Conservation (phyloP, 2,888 invertebrate species). For the Protophormia terraenovae region DNA sequence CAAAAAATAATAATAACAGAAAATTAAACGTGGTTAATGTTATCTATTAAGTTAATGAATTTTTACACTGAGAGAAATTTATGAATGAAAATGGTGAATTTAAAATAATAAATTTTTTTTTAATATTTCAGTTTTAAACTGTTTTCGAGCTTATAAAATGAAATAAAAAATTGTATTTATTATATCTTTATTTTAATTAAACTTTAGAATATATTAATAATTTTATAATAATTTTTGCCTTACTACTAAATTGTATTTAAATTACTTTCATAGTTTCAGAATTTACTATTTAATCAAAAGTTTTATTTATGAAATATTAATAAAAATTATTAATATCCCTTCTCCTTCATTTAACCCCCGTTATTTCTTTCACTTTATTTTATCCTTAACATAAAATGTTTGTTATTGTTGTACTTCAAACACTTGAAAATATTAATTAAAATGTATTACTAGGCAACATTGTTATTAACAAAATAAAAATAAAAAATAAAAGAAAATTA, state of each 20-base stretch:
- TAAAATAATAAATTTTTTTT: neutral
- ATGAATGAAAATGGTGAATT: neutral
- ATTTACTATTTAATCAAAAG: too few species aligned
- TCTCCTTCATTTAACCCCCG: neutral
- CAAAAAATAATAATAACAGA: slow-evolving; percentile 8
- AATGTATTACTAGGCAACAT: slow-evolving; percentile 57
- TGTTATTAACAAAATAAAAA: slow-evolving; percentile 35
- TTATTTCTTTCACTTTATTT: slow-evolving; percentile 1
- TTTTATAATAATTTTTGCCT: too few species aligned
- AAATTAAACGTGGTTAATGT: slow-evolving; percentile 57
- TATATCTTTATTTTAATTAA: too few species aligned
- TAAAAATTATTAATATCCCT: too few species aligned
- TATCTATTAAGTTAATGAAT: slow-evolving; percentile 58
- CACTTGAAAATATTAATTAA: slow-evolving; percentile 66
- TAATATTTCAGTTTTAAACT: neutral
- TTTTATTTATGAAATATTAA: too few species aligned
- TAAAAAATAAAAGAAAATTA: neutral
- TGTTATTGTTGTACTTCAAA: slow-evolving; percentile 36
- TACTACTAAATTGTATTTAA: too few species aligned
- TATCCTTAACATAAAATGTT: neutral
- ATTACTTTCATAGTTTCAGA: too few species aligned
- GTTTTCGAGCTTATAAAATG: too few species aligned
- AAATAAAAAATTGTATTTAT: too few species aligned
- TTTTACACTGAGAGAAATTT: slow-evolving; percentile 41
- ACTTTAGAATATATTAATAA: too few species aligned